Evolutionary conservation across 1,140 invertebrate species (phyloP), one percentile per base, ranked within the genome.

Genomic region (Drosophila oshimai): DNA sequence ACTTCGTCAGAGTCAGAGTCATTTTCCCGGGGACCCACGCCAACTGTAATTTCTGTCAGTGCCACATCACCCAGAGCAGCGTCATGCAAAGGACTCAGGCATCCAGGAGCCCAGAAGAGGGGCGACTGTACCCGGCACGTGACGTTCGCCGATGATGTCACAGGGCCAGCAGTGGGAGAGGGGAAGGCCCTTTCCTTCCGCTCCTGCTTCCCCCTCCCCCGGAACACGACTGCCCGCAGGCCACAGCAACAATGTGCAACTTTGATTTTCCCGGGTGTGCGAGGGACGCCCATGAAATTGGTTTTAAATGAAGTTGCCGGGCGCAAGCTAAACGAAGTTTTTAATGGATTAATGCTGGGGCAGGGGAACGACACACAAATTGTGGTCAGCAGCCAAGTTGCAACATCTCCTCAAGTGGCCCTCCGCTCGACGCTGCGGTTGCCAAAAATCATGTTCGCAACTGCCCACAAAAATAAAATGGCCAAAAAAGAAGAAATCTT

Each of bases 41-140:
- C 70, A 86, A 54, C 71, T 76, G 68, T 65, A 81, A 74, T 81
- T 81, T 86, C 61, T 65, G 80, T 80, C 75, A 73, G 54, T 72
- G 73, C 45, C 69, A 55, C 74, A 55, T 46, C 61, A 57, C 33
- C 12, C 31, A 28, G 31, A 29, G 24, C 68, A 46, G 46, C 51
- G 60, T 44, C 39, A 62, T 71, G 74, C 39, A 44, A 39, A 12
- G 22, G 36, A n/a, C n/a, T n/a, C n/a, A n/a, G n/a, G n/a, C n/a
- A n/a, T 12, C 1, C 13, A 37, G 58, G 33, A 61, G 18, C 12
- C 18, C 13, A 54, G 51, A 24, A 44, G 18, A 17, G 45, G 6
- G 37, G 15, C 54, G 45, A 84, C 53, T 70, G 62, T 84, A 70
- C 62, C 37, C 36, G 31, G 50, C 79, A 84, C 74, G 74, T 86